Base-by-base conservation (phyloP, 2,888 invertebrate species). In the Eristalis arbustorum region DNA sequence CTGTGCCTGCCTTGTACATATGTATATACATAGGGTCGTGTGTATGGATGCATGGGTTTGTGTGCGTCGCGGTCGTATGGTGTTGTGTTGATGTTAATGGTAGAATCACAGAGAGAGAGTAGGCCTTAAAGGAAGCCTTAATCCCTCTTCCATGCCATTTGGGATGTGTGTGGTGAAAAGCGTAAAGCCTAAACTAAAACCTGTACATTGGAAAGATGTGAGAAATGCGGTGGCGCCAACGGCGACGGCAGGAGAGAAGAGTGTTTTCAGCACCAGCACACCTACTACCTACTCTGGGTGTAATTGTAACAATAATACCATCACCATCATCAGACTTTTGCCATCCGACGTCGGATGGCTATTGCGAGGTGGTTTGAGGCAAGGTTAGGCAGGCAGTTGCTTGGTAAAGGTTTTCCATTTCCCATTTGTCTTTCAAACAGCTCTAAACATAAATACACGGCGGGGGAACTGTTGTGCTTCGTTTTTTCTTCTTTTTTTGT, bases 141-240 rank as follows among this genome's bases (percentile, higher is more conserved):
- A 75, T 78, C 78, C 78, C 57, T 66, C 72, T 68, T 84, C 76
- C 80, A 81, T 68, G 64, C 72, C 73, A 67, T 77, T 85, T 69
- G 69, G 66, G 79, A n/a, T n/a, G n/a, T 79, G 83, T 87, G 83
- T 87, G 87, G 87, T 87, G 87, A 87, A 87, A 87, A 87, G 83
- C 83, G 79, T 83, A 87, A 87, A 83, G 81, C 82, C 77, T 74
- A 23, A 82, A 71, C 69, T 61, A 71, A 81, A 77, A 73, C 68
- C 40, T 67, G 40, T 49, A 73, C 68, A 76, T 81, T 69, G 76
- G 74, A 77, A 82, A 74, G 77, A 82, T 85, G 82, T 78, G 77
- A 85, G 78, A 82, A 64, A 73, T 64, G 25, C n/a, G n/a, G 42
- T 5, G 18, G 49, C 18, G 40, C 23, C 71, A 57, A 22, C n/a